Base-by-base conservation (phyloP, 1,140 invertebrate species). In the Aporrectodea caliginosa region DNA sequence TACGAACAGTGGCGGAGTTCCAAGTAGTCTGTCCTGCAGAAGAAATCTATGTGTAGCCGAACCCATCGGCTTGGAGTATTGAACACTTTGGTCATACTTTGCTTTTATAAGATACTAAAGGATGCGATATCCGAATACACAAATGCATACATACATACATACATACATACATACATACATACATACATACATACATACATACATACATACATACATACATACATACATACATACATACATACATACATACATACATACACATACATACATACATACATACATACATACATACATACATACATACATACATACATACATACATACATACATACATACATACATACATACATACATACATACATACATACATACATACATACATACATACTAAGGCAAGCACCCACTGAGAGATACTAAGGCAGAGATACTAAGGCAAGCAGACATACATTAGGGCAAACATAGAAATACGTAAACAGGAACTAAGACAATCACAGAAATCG, bases 161-260 rank as follows among this genome's bases (percentile, higher is more conserved):
- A 68, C 14, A 27, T 27, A 68, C 27, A 27, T 68, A 68, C 58
- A 68, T 16, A 16, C 27, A 27, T 68, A 27, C 58, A 68, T 68
- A 68, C 58, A 68, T 68, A 68, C 58, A 68, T 68, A 68, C 58
- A 68, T 68, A 68, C 58, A 68, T 27, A 68, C 58, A 68, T 68
- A 68, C 58, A 68, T 68, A 68, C 58, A 68, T 27, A 68, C 58
- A 68, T 68, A 68, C 58, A 68, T 68, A 68, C 58, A 68, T 68
- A 68, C 58, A 68, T 27, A 68, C n/a, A 68, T 68, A 68, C 58
- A 68, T 68, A 68, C 58, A 68, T 68, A 68, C 58, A 68, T 14
- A 27, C 58, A 68, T 68, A 68, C 27, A 68, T 68, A 68, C 58
- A 27, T 68, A 68, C 58, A 68, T 68, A 68, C 27, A 27, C 58